phyloP scores from a whole-genome alignment of 1,140 invertebrate genomes.

The Parasteatoda tepidariorum region DNA sequence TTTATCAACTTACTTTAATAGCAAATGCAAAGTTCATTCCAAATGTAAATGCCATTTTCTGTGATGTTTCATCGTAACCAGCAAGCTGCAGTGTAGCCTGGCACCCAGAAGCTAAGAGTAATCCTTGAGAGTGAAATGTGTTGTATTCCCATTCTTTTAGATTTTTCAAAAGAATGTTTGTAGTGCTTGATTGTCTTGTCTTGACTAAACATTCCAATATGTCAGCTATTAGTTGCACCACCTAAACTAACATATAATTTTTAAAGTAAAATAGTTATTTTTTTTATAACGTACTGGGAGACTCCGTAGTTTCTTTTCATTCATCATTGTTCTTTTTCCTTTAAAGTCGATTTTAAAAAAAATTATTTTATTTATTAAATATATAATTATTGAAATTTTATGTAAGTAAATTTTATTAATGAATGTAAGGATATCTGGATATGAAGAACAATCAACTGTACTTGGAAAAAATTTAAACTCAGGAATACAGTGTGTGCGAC shows the following conservation, averaged over 20 bases:
- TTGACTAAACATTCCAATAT: constrained; percentile 18
- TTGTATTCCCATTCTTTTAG: constrained; percentile 13
- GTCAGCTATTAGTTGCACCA: constrained; percentile 14
- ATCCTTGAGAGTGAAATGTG: constrained; percentile 24
- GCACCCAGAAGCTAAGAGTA: constrained; percentile 28
- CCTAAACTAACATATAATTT: background rate
- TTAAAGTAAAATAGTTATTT: background rate
- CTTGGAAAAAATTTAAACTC: too few relatives aligned
- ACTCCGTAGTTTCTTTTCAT: too few relatives aligned
- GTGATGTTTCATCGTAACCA: constrained; percentile 14
- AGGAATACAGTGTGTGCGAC: too few relatives aligned
- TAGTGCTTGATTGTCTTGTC: background rate
- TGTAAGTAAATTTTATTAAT: too few relatives aligned
- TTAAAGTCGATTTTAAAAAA: too few relatives aligned
- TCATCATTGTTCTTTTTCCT: too few relatives aligned
- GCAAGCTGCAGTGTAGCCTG: constrained; percentile 34
- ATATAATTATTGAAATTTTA: too few relatives aligned
- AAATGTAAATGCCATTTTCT: constrained; percentile 30
- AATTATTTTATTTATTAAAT: too few relatives aligned
- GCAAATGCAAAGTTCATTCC: constrained; percentile 30
- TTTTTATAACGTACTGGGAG: too few relatives aligned
- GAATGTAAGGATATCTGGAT: too few relatives aligned
- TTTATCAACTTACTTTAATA: constrained; percentile 42
- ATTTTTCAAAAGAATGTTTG: background rate
- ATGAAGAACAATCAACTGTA: too few relatives aligned